phyloP scores from a whole-genome alignment of 1,140 invertebrate species.

The Drosophila subpulchrella region DNA sequence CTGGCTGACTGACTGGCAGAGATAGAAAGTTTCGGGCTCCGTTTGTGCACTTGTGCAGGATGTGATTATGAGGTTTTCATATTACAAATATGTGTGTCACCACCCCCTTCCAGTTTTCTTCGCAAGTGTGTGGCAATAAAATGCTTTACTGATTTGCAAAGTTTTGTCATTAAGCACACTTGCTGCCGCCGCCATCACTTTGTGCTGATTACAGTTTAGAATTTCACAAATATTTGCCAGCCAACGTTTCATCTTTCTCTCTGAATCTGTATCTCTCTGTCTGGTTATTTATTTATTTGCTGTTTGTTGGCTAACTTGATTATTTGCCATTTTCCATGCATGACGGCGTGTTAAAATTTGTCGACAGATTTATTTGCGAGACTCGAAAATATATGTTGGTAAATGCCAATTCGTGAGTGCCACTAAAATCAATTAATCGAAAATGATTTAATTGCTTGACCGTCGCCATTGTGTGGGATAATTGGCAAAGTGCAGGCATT shows the following conservation, averaged over 20 bases:
- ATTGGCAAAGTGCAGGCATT: constrained; percentile 27
- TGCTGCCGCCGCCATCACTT: constrained; percentile 44
- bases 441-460: constrained; percentile 25
- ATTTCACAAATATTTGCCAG: constrained; percentile 70
- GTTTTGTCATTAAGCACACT: constrained; percentile 80
- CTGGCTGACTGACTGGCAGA: constrained; percentile 16
- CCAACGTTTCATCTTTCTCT: constrained; percentile 27
- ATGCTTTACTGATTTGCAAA: constrained; percentile 78
- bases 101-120: neutral
- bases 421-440: constrained; percentile 26
- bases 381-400: constrained; percentile 29
- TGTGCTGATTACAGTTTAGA: constrained; percentile 66
- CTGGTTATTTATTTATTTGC: constrained; percentile 32
- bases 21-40: constrained; percentile 54
- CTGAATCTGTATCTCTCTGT: neutral
- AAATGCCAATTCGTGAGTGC: constrained; percentile 12
- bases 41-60: constrained; percentile 54
- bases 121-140: constrained; percentile 63
- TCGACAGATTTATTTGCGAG: constrained; percentile 55
- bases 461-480: constrained; percentile 3
- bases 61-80: constrained; percentile 69
- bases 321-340: constrained; percentile 45
- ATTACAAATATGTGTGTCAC: constrained; percentile 52
- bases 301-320: constrained; percentile 40
- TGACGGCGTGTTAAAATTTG: constrained; percentile 53